Evolutionary conservation across 37 sponge, comb jelly and placozoan species (phyloP).

Genomic region (Sycon ciliatum): DNA sequence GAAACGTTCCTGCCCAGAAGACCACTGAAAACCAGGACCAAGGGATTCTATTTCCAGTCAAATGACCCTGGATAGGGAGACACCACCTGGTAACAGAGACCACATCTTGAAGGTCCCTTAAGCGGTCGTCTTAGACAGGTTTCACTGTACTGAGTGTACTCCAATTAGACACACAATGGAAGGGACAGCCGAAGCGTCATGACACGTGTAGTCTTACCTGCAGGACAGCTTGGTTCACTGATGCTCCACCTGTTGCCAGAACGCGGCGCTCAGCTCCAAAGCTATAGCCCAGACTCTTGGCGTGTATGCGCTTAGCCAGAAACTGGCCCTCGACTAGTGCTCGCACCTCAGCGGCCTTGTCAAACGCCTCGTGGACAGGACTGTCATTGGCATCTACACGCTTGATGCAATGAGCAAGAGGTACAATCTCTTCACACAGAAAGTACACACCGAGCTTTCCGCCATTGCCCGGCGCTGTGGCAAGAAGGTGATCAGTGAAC

Average conservation of each 20-base stretch:
- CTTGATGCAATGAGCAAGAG: slow-evolving; percentile 44
- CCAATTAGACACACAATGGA: no score
- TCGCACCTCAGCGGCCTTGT: slow-evolving; percentile 52
- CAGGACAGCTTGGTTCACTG: slow-evolving; percentile 52
- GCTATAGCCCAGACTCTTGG: slow-evolving; percentile 62
- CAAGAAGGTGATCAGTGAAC: slow-evolving; percentile 49
- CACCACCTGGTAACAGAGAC: no score
- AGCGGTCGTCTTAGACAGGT: no score
- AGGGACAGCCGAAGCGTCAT: no score
- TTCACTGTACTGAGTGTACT: no score
- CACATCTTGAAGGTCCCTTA: no score
- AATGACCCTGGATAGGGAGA: no score
- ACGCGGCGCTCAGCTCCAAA: slow-evolving; percentile 48
- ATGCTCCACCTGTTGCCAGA: slow-evolving; percentile 87
- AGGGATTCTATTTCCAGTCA: no score
- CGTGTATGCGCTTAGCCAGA: slow-evolving; percentile 70
- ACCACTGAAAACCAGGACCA: no score
- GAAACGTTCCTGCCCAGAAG: no score
- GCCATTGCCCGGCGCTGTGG: slow-evolving; percentile 67
- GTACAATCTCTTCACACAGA: slow-evolving; percentile 70
- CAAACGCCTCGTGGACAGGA: slow-evolving; percentile 23
- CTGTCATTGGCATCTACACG: slow-evolving; percentile 21
- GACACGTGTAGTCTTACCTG: no score
- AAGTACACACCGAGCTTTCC: slow-evolving; percentile 77
- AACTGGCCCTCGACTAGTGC: slow-evolving; percentile 84